Evolutionary conservation across 1,140 invertebrate species (phyloP).

Genomic region (Calosoma granatense): DNA sequence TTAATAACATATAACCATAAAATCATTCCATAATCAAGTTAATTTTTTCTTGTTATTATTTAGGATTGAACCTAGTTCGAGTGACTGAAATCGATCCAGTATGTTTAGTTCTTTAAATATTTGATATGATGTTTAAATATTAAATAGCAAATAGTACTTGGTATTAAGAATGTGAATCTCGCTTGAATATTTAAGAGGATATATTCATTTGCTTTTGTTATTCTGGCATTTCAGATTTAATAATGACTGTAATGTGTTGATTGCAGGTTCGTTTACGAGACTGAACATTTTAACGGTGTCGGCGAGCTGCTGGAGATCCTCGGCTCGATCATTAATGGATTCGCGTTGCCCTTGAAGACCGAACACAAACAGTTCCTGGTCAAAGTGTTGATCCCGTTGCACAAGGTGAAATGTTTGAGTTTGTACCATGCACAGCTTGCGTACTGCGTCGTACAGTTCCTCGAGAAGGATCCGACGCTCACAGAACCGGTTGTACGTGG

Average conservation of each 20-base stretch:
- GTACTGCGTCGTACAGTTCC: slow-evolving; percentile 99
- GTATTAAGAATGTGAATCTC: no score
- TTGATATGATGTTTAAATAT: no score
- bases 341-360: slow-evolving; percentile 91
- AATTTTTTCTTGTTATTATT: no score
- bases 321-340: slow-evolving; percentile 97
- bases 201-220: no score
- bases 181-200: no score
- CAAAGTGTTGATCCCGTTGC: slow-evolving; percentile 95
- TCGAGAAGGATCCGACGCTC: slow-evolving; percentile 95
- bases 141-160: no score
- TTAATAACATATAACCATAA: no score
- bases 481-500: slow-evolving; percentile 94
- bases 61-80: no score
- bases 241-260: slow-evolving; percentile 21
- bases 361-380: slow-evolving; percentile 98
- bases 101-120: no score
- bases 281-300: slow-evolving; percentile 98
- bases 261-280: slow-evolving; percentile 97
- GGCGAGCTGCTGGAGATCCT: slow-evolving; percentile 98
- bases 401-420: slow-evolving; percentile 92
- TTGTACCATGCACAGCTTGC: slow-evolving; percentile 95
- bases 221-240: no score
- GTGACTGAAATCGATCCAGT: no score
- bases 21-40: no score